Conservation (phyloP, 2,888 invertebrate genomes). For the Napeogenes sylphis region DNA sequence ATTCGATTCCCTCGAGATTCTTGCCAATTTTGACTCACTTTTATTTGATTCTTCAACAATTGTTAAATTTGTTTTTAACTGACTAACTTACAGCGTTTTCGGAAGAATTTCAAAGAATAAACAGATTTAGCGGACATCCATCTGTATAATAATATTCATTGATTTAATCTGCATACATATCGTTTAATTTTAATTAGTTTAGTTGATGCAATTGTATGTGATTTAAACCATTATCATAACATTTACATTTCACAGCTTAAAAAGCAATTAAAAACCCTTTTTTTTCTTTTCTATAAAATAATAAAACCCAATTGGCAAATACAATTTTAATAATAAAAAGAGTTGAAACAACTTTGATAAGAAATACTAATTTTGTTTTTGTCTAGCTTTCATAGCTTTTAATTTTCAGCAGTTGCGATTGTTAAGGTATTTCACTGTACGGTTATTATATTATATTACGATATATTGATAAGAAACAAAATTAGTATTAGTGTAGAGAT, state of each 20-base stretch:
- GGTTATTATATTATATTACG: background rate
- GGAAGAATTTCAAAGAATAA: background rate
- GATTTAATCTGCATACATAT: too few species aligned
- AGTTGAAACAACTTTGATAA: constrained; percentile 19
- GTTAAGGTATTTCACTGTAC: background rate
- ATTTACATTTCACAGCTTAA: background rate
- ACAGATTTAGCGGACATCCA: too few species aligned
- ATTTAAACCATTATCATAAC: too few species aligned
- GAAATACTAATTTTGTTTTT: constrained; percentile 19
- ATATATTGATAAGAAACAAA: constrained; percentile 13
- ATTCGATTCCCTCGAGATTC: too few species aligned
- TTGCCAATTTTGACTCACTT: too few species aligned
- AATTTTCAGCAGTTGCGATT: background rate
- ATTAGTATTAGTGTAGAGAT: constrained; percentile 14
- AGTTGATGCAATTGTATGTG: too few species aligned
- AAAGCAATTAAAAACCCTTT: constrained; percentile 3
- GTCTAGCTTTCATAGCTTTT: background rate
- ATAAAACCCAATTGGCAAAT: constrained; percentile 14
- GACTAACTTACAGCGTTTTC: background rate
- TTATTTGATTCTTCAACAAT: too few species aligned
- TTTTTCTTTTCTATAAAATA: constrained; percentile 2
- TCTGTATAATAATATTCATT: too few species aligned
- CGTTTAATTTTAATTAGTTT: too few species aligned
- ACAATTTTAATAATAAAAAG: constrained; percentile 5
- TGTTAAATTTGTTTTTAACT: background rate